Conservation (phyloP, 2,113 vertebrate species). For the rabbit (Oryctolagus cuniculus) region DNA sequence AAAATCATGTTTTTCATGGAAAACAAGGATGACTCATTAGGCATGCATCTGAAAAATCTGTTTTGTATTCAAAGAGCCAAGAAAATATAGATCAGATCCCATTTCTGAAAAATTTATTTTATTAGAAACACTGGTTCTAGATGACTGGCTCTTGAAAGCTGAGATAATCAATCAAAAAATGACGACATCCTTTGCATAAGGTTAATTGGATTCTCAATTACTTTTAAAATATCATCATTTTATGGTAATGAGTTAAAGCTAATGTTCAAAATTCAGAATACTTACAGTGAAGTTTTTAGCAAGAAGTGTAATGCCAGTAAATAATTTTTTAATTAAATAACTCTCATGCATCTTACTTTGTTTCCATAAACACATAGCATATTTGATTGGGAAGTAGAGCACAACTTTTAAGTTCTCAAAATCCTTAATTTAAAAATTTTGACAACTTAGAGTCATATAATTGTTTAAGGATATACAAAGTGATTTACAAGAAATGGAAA, state of each 20-base stretch:
- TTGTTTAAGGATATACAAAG: slow-evolving; percentile 31
- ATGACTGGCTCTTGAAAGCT: slow-evolving; percentile 68
- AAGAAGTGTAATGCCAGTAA: slow-evolving; percentile 68
- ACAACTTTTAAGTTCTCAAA: slow-evolving; percentile 22
- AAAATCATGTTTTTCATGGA: slow-evolving; percentile 80
- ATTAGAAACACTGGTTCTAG: slow-evolving; percentile 75
- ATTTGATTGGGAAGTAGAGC: slow-evolving; percentile 33
- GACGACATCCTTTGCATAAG: slow-evolving; percentile 43
- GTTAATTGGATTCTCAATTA: slow-evolving; percentile 75
- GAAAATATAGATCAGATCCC: slow-evolving; percentile 74
- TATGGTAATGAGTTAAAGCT: slow-evolving; percentile 72
- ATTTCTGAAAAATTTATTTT: slow-evolving; percentile 79
- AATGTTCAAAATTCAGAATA: slow-evolving; percentile 78
- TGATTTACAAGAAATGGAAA: not conserved
- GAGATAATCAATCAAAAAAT: slow-evolving; percentile 79
- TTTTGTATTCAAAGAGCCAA: slow-evolving; percentile 78
- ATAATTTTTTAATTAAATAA: slow-evolving; percentile 61
- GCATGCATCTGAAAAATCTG: slow-evolving; percentile 69
- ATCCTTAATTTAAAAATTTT: not conserved
- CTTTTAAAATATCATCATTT: slow-evolving; percentile 76
- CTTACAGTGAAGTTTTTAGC: slow-evolving; percentile 60
- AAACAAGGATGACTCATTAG: slow-evolving; percentile 75
- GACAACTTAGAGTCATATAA: not conserved
- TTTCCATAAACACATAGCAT: slow-evolving; percentile 44
- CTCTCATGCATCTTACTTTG: slow-evolving; percentile 32